Evolutionary conservation across 2,888 invertebrate species (phyloP).

Genomic region (Drosophila falleni): DNA sequence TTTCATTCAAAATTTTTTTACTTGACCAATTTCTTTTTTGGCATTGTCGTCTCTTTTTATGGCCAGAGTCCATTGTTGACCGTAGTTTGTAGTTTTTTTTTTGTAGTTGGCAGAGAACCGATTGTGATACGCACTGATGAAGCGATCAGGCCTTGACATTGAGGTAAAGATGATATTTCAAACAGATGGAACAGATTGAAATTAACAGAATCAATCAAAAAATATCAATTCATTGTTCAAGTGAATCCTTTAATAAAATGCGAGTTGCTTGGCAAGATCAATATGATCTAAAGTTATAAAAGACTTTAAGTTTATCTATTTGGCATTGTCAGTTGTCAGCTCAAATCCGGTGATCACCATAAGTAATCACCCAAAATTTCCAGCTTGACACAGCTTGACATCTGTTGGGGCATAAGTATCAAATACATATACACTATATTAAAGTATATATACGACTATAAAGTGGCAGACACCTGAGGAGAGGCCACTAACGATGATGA

Average conservation of each 20-base stretch:
- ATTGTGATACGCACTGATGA: conserved; percentile 51
- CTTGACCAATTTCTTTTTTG: conserved; percentile 73
- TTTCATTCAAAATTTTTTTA: conserved; percentile 75
- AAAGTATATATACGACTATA: conserved; percentile 19
- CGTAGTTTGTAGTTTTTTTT: conserved; percentile 14
- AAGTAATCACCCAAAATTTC: conserved; percentile 55
- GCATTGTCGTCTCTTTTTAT: conserved; percentile 34
- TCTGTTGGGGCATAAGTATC: conserved; percentile 53
- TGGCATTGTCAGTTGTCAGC: neutral
- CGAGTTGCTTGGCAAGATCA: neutral
- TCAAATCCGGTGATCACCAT: conserved; percentile 46
- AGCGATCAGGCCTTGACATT: conserved; percentile 81
- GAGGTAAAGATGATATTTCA: conserved; percentile 40
- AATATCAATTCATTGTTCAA: neutral
- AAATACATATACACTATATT: conserved; percentile 32
- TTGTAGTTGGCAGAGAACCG: neutral
- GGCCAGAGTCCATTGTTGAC: conserved; percentile 55
- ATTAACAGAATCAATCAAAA: conserved; percentile 1
- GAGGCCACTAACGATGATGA: conserved; percentile 23
- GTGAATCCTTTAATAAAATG: neutral
- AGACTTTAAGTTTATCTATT: neutral
- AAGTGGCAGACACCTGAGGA: conserved; percentile 65
- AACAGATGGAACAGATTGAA: neutral
- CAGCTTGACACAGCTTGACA: conserved; percentile 78
- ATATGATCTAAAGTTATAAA: neutral